Evolutionary conservation across 1,140 invertebrate species (phyloP), one percentile per base, ranked within the genome.

Genomic region (Sycophaga agraensis): DNA sequence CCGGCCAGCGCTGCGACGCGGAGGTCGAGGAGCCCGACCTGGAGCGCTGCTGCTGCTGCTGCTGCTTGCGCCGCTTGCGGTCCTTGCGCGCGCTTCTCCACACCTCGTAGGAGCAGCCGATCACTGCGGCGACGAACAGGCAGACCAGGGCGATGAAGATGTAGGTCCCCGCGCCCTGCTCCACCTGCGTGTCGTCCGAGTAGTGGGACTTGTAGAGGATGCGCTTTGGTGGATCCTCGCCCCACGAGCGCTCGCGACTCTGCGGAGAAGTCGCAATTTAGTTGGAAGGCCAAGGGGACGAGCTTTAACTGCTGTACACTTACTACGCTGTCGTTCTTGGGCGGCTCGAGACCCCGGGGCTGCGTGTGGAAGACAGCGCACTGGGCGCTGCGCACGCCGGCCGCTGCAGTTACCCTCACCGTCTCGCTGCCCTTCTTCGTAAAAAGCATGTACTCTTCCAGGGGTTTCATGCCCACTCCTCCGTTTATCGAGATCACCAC

Each of bases 401-500:
- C 89, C 1, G 90, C 87, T 74, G 91, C 91, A 14, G 90, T 89
- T 4, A 91, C 90, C 58, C 89, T 87, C 16, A 93, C 90, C 45
- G 89, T 89, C 71, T 92, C 90, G 48, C 89, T 85, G 45, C 88
- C 89, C 31, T 87, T 88, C 68, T 90, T 90, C 2, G 88, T 91
- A 73, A 91, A 93, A 6, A 92, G 77, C 91, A 94, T 93, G 73
- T 94, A 94, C 71, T 94, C 91, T 76, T 93, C 91, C 40, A 93
- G 74, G 4, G 91, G 91, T 68, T 91, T 91, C 90, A 93, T 92
- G 5, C 69, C 75, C 49, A 85, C 82, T 34, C 88, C 84, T 56
- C 86, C 85, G 69, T 92, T 92, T 55, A 94, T 86, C 76, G 89
- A 86, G 63, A 93, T 86, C 51, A 90, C 88, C 40, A 93, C 88